phyloP scores from a whole-genome alignment of 1,140 invertebrate genomes.

The Heterodera carotae region DNA sequence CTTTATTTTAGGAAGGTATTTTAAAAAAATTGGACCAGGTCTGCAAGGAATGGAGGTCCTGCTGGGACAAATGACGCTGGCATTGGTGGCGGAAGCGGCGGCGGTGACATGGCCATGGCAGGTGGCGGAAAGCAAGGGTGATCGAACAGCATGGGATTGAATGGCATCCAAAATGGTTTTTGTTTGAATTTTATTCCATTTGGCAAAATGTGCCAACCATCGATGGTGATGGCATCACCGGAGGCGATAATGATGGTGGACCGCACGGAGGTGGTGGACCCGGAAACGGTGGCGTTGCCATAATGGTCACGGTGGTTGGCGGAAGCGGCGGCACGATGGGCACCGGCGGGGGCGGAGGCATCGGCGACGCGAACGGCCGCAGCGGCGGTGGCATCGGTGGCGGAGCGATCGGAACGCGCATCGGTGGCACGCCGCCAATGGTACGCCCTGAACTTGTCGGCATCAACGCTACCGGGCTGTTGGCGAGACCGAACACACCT shows the following conservation, averaged over 20 bases:
- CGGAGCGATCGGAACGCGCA: neutral
- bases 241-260: neutral
- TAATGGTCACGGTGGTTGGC: neutral
- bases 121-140: neutral
- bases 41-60: neutral
- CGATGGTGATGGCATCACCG: too few relatives aligned
- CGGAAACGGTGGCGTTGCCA: neutral
- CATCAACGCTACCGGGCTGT: neutral
- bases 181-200: too few relatives aligned
- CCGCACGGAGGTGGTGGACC: neutral
- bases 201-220: neutral
- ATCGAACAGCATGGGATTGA: too few relatives aligned
- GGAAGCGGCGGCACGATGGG: neutral
- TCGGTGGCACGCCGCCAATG: neutral
- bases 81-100: too few relatives aligned
- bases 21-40: neutral
- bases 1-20: too few relatives aligned
- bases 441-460: neutral
- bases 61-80: neutral
- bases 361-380: neutral
- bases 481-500: constrained; percentile 3
- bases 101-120: neutral
- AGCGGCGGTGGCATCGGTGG: neutral
- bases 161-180: too few relatives aligned
- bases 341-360: neutral